Conservation (phyloP, 92 coral and sea anemone species). For the Zoanthus gigantus region DNA sequence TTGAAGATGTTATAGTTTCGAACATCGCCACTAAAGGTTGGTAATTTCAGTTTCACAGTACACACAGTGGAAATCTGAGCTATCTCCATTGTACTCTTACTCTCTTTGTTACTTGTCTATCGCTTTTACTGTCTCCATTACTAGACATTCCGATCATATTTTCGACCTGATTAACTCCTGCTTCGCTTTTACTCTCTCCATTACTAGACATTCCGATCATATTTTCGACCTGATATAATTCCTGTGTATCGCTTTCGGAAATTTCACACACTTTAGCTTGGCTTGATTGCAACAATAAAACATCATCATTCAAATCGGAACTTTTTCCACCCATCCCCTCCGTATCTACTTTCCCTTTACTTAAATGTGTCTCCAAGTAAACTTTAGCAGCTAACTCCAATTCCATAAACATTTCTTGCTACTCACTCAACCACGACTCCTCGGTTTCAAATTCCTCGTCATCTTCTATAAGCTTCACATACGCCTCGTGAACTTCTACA, state of each 20-base stretch:
- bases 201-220: not conserved
- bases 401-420: slow-evolving; percentile 22
- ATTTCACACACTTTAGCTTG: not conserved
- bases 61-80: no score
- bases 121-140: not conserved
- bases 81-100: not conserved
- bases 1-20: slow-evolving; percentile 61
- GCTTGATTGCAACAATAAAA: slow-evolving; percentile 4
- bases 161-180: not conserved
- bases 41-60: no score
- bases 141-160: not conserved
- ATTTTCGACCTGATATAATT: not conserved
- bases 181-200: slow-evolving; percentile 10
- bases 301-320: not conserved
- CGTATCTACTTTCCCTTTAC: no score
- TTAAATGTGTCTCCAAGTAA: not conserved
- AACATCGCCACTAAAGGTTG: slow-evolving; percentile 50
- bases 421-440: slow-evolving; percentile 14
- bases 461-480: not conserved
- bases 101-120: not conserved
- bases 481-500: not conserved
- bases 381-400: slow-evolving; percentile 13
- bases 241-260: not conserved
- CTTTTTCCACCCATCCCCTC: not conserved
- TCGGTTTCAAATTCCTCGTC: not conserved